These are phyloP conservation scores for Fulmarus glacialis DNA, from an alignment of 2,113 vertebrate species.

Conservation along the genomic window DNA sequence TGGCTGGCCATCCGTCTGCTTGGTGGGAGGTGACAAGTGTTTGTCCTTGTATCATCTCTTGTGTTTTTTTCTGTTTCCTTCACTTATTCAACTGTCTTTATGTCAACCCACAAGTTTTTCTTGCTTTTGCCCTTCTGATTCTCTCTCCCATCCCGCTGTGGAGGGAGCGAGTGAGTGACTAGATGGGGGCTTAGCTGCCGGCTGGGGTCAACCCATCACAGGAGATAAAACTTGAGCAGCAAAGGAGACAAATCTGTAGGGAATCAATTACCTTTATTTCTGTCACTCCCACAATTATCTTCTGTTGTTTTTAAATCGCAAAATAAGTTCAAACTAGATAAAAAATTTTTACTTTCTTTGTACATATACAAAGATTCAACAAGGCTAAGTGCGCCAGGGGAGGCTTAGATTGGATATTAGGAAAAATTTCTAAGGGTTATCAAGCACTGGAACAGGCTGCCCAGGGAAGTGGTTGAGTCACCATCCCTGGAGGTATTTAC, in stretches of 20 bases:
- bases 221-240: background rate
- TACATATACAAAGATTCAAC: background rate
- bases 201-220: background rate
- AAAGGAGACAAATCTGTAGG: background rate
- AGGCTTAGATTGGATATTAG: background rate
- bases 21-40: background rate
- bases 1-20: background rate
- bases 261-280: background rate
- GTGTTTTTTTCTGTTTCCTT: background rate
- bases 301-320: background rate
- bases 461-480: background rate
- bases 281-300: background rate
- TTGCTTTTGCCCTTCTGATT: background rate
- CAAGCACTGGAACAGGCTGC: background rate
- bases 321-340: background rate
- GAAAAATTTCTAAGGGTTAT: background rate
- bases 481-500: background rate
- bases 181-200: rapidly evolving
- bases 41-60: background rate
- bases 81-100: background rate
- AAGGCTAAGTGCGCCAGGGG: background rate
- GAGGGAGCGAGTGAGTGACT: background rate
- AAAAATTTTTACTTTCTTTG: background rate
- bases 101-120: background rate
- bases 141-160: background rate